Evolutionary conservation across 2,888 invertebrate species (phyloP), one percentile per base, ranked within the genome.

Genomic region (Biston stratarius): DNA sequence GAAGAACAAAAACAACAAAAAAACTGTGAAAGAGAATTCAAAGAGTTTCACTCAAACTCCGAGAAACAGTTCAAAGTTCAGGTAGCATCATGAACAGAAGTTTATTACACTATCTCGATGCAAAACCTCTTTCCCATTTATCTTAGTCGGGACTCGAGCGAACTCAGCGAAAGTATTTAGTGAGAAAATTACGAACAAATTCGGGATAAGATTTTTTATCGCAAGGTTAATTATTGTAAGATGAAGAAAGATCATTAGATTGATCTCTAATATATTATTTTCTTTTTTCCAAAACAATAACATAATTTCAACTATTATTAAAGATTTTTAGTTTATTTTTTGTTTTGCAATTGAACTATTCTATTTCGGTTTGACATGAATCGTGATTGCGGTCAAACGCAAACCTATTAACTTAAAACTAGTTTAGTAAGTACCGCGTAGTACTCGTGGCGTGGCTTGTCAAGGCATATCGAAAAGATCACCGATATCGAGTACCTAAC

Each of bases 181-280:
- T 81, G 74, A 76, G 73, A 77, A 83, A 87, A 86, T 87, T 86
- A 84, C 83, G 81, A 82, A 83, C 85, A 83, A 86, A 85, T 86
- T 86, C 71, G 73, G 76, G 65, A 65, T 57, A 51, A 53, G 61
- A 70, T 74, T 74, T 82, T 82, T 80, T 77, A 81, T 80, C 73
- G 71, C 62, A 55, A 66, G 72, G 71, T 77, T 81, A 78, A 83
- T 82, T 24, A 44, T 5, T 80, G 78, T 58, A 55, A 70, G 56
- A 60, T 68, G 55, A 58, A 14, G 10, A 15, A 15, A 10, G 15
- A 12, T 51, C 36, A n/a, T 38, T 53, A 38, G 14, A 34, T 51
- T 34, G n/a, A 51, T 51, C 34, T 52, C 3, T 38, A n/a, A 33
- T 12, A 6, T 49, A 34, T n/a, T 12, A 24, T 2, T 24, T 2